These are phyloP conservation scores for Porites lobata DNA, from an alignment of 92 coral and sea anemone species.

Conservation along the genomic window DNA sequence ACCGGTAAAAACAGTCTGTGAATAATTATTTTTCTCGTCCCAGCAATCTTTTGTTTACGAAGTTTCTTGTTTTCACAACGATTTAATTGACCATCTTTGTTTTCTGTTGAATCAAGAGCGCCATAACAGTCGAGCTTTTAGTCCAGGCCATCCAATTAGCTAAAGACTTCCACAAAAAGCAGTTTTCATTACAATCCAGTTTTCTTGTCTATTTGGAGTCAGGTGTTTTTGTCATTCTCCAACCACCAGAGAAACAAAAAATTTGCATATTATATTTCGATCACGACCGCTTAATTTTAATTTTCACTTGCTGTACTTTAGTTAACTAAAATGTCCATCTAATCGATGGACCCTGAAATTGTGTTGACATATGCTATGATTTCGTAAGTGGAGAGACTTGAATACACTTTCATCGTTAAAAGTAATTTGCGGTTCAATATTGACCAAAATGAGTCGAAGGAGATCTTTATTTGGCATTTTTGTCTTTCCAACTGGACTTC, in stretches of 20 bases:
- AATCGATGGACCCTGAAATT: not conserved
- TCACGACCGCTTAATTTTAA: constrained; percentile 20
- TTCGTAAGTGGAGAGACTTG: not conserved
- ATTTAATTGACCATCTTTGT: constrained; percentile 56
- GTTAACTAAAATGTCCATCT: not conserved
- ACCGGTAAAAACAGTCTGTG: constrained; percentile 37
- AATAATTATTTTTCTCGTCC: constrained; percentile 26
- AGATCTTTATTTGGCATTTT: constrained; percentile 9
- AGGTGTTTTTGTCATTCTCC: not conserved
- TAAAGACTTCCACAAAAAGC: constrained; percentile 10
- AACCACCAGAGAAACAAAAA: constrained; percentile 9
- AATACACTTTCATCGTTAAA: not conserved
- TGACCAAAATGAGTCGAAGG: not conserved
- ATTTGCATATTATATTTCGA: constrained; percentile 29
- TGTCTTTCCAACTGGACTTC: constrained; percentile 26
- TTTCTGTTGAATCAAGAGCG: constrained; percentile 36
- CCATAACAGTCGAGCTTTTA: not conserved
- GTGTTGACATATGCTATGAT: not conserved
- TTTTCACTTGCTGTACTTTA: not conserved
- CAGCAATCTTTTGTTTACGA: constrained; percentile 36
- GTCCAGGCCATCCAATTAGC: constrained; percentile 40
- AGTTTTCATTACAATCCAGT: constrained; percentile 7
- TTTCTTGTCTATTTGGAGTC: not conserved
- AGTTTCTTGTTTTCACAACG: constrained; percentile 48
- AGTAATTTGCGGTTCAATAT: not conserved